Evolutionary conservation across 2,888 invertebrate species (phyloP), one percentile per base, ranked within the genome.

Genomic region (Hanleya hanleyi): DNA sequence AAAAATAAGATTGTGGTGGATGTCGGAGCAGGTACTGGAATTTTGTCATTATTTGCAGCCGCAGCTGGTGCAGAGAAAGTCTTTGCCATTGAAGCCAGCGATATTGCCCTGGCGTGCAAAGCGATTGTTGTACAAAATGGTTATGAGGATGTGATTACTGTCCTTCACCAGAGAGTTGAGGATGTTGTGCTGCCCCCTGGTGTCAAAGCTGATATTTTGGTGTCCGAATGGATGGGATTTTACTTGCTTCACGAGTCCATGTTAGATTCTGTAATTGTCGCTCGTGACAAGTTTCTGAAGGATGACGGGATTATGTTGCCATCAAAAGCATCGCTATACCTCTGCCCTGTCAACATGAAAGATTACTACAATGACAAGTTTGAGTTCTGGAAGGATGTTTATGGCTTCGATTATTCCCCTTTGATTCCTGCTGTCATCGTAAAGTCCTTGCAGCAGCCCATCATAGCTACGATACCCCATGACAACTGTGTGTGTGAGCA

Each of bases 1-100:
- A 77, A 82, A 49, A 86, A 83, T 61, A 90, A 90, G 72, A 76
- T 87, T 36, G 89, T 90, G 0, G 92, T 97, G 92, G 90, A 90
- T 81, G 88, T 90, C 9, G 90, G 90, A 6, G 88, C 89, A 7
- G 90, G 90, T 7, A 86, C 88, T 22, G 90, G 90, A 4, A 87
- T 90, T 62, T 77, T 90, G 57, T 88, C 89, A 0, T 71, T 90
- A 61, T 89, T 90, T 82, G 89, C 87, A 26, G 90, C 88, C 0
- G 81, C 80, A 61, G 87, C 87, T 61, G 90, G 90, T 22, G 90
- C 90, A 5, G 84, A 82, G 51, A 83, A 82, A 72, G 89, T 90
- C 0, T 90, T 85, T 75, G 89, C 89, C 32, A 82, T 90, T 4
- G 90, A 90, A 75, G 89, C 87, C 1, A 88, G 89, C 74, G 75